These are phyloP conservation scores for Drosophila histrio DNA, from an alignment of 2,888 invertebrate species.

Conservation along the genomic window DNA sequence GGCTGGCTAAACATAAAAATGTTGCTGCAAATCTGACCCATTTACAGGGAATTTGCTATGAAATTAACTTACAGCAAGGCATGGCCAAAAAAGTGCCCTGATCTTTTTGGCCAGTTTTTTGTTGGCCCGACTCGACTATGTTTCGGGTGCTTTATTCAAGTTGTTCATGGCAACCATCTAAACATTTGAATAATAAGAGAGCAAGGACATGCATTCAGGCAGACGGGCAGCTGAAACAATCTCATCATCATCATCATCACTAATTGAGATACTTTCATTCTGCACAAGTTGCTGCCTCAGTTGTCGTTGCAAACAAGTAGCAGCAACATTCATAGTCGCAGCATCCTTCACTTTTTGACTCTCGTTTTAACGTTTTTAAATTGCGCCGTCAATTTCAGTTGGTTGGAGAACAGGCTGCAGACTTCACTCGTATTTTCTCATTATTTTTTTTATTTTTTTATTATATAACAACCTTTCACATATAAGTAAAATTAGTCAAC, in stretches of 20 bases:
- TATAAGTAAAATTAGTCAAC: slow-evolving; percentile 59
- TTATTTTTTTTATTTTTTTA: neutral
- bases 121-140: neutral
- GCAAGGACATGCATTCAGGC: slow-evolving; percentile 15
- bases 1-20: slow-evolving; percentile 37
- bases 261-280: slow-evolving; percentile 65
- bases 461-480: slow-evolving; percentile 36
- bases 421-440: neutral
- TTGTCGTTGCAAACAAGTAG: slow-evolving; percentile 26
- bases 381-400: slow-evolving; percentile 42
- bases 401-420: slow-evolving; percentile 15
- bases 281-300: slow-evolving; percentile 22
- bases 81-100: slow-evolving; percentile 5
- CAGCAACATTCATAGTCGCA: neutral
- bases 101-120: slow-evolving; percentile 1
- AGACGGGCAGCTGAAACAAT: slow-evolving; percentile 4
- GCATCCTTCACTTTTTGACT: slow-evolving; percentile 20
- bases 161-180: slow-evolving; percentile 14
- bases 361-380: slow-evolving; percentile 48
- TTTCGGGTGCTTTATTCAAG: slow-evolving; percentile 11
- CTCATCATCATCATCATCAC: slow-evolving; percentile 36
- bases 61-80: slow-evolving; percentile 16
- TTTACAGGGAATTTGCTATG: slow-evolving; percentile 11
- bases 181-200: slow-evolving; percentile 23
- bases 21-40: slow-evolving; percentile 30